Evolutionary conservation across 2,797 vertebrate genomes (phyloP).

Genomic region (Takifugu ocellatus): DNA sequence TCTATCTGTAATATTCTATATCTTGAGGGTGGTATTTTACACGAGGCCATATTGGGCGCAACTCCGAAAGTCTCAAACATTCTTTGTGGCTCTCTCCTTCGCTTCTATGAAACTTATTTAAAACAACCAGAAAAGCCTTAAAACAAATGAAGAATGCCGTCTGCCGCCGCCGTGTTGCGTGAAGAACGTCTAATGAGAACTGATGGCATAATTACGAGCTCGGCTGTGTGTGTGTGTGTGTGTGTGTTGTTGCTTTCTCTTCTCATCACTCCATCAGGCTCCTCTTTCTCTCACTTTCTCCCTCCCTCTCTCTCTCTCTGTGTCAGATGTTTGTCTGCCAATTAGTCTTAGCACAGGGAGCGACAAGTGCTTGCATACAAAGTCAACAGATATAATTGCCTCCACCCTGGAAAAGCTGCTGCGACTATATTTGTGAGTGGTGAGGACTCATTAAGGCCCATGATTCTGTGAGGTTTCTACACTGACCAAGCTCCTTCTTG

Average conservation of each 20-base stretch:
- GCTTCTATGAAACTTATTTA: not conserved
- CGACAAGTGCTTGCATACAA: conserved; percentile 42
- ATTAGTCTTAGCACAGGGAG: conserved; percentile 47
- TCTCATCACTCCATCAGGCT: conserved; percentile 4
- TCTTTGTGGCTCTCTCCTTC: no score
- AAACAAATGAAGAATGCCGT: conserved; percentile 2
- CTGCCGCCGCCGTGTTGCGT: not conserved
- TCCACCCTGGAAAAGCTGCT: conserved; percentile 46
- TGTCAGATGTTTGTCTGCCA: conserved; percentile 48
- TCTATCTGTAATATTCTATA: no score
- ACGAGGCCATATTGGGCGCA: no score
- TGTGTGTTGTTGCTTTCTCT: conserved; percentile 3
- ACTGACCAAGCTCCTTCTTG: conserved; percentile 11
- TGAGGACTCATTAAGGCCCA: conserved; percentile 14
- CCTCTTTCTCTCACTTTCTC: not conserved
- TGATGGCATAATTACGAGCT: conserved; percentile 15
- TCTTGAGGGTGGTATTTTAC: no score
- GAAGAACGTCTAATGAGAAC: conserved; percentile 7
- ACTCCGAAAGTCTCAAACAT: no score
- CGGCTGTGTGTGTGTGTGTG: not conserved
- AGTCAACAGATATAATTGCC: conserved; percentile 67
- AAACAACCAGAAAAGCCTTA: not conserved
- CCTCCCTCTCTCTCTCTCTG: conserved; percentile 3
- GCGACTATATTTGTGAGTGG: conserved; percentile 46
- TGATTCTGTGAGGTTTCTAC: conserved; percentile 31